Conservation (phyloP, 2,113 vertebrate species). For the Chaetodon trifascialis region DNA sequence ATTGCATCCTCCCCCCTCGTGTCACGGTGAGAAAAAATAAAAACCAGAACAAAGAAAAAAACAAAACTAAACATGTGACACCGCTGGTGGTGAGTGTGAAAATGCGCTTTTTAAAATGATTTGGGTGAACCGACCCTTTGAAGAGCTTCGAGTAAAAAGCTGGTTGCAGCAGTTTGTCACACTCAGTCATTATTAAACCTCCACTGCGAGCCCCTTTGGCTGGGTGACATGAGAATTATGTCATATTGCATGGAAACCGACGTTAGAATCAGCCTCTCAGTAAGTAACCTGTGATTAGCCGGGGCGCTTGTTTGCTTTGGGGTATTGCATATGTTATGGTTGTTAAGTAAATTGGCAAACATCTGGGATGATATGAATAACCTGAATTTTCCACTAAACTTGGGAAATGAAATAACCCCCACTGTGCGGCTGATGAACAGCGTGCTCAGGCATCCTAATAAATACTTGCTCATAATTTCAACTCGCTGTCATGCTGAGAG, state of each 20-base stretch:
- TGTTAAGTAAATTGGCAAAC: slow-evolving; percentile 74
- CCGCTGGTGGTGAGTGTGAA: not conserved
- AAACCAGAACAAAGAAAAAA: slow-evolving; percentile 19
- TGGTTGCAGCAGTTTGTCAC: slow-evolving; percentile 22
- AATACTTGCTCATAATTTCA: slow-evolving; percentile 69
- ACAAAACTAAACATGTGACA: not conserved
- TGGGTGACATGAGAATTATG: slow-evolving; percentile 43
- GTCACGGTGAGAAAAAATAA: not conserved
- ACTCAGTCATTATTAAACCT: not conserved
- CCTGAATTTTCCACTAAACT: slow-evolving; percentile 61
- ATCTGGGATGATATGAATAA: slow-evolving; percentile 65
- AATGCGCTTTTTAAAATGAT: not conserved
- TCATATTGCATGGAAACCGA: slow-evolving; percentile 35
- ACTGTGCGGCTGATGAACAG: slow-evolving; percentile 72
- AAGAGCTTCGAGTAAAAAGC: not conserved
- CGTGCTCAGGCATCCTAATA: slow-evolving; percentile 76
- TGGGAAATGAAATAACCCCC: slow-evolving; percentile 66
- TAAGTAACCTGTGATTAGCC: slow-evolving; percentile 55
- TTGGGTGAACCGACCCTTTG: not conserved
- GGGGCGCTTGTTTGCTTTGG: slow-evolving; percentile 46
- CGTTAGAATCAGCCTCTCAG: slow-evolving; percentile 40
- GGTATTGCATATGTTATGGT: slow-evolving; percentile 46
- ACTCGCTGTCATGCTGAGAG: slow-evolving; percentile 53
- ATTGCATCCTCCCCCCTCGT: not conserved
- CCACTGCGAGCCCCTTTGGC: slow-evolving; percentile 5